phyloP scores from a whole-genome alignment of 1,140 invertebrate genomes.

The Drosophila melanogaster region Release_6_plus_ISO1_MT NT_033779.5:5077001-5077500 shows the following conservation, averaged over 20 bases:
- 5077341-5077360: conserved; percentile 25
- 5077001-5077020: conserved; percentile 73
- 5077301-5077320: conserved; percentile 52
- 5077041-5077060: conserved; percentile 37
- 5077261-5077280: conserved; percentile 56
- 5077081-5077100: conserved; percentile 99
- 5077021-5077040: conserved; percentile 48
- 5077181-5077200: conserved; percentile 99
- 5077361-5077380: conserved; percentile 39
- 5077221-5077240: conserved; percentile 97
- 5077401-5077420: conserved; percentile 14
- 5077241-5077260: conserved; percentile 99
- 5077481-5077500: conserved; percentile 45
- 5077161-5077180: conserved; percentile 99
- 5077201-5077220: conserved; percentile 98
- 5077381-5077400: conserved; percentile 10
- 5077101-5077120: conserved; percentile 99
- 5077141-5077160: conserved; percentile 98
- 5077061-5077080: conserved; percentile 91
- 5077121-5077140: conserved; percentile 98
- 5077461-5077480: conserved; percentile 36
- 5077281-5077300: conserved; percentile 53
- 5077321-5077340: conserved; percentile 41
- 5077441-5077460: conserved; percentile 64
- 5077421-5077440: conserved; percentile 61